These are phyloP conservation scores for Oreochromis aureus DNA, from an alignment of 2,113 vertebrate genomes.

Conservation along the genomic window DNA sequence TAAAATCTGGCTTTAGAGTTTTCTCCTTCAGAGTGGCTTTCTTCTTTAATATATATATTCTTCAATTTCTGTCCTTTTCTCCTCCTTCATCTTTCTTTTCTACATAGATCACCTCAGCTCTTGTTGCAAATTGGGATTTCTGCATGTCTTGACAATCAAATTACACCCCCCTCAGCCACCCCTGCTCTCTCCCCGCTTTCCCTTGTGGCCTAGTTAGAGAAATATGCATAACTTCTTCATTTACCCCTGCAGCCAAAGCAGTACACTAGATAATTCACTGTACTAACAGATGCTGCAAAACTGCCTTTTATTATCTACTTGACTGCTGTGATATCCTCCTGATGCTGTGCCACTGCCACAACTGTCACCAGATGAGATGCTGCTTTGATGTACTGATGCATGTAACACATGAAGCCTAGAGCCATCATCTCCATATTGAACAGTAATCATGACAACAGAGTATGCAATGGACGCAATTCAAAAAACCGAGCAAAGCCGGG, in stretches of 20 bases:
- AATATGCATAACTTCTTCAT: conserved; percentile 50
- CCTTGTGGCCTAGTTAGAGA: conserved; percentile 59
- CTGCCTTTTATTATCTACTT: neutral
- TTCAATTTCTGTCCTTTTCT: neutral
- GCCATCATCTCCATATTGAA: conserved; percentile 2
- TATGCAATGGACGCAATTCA: neutral
- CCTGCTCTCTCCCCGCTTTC: neutral
- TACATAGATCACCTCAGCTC: neutral
- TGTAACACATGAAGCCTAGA: neutral
- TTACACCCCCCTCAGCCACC: neutral
- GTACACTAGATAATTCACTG: conserved; percentile 15
- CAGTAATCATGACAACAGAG: conserved; percentile 3
- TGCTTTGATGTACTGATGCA: neutral
- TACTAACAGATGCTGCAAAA: conserved; percentile 20
- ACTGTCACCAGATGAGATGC: neutral
- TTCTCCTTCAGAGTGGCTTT: neutral
- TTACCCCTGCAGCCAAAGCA: conserved; percentile 27
- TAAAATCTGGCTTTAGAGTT: conserved; percentile 4
- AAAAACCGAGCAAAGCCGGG: neutral
- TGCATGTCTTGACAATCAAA: conserved; percentile 41
- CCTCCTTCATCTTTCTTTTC: neutral
- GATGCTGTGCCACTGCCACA: neutral
- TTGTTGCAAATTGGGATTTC: conserved; percentile 17
- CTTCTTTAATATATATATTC: neutral
- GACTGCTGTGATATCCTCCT: neutral